Evolutionary conservation across 2,797 vertebrate genomes (phyloP).

Genomic region (Gastrophryne carolinensis): DNA sequence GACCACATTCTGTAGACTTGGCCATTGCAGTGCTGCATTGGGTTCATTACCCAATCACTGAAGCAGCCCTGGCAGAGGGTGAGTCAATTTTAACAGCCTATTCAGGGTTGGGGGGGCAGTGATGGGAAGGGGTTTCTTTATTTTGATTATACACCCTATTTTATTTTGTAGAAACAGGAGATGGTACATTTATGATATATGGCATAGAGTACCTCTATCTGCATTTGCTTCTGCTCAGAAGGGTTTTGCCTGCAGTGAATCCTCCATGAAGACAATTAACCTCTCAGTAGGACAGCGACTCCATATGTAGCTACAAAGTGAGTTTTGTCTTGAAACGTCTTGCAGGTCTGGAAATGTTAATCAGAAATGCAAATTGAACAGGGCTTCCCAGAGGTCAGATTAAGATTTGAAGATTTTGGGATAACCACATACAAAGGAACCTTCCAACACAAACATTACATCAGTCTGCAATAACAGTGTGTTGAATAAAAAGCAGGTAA

Average conservation of each 20-base stretch:
- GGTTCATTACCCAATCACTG: too few species aligned
- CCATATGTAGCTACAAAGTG: conserved; percentile 55
- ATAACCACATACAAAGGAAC: background rate
- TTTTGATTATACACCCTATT: too few species aligned
- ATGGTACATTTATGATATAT: too few species aligned
- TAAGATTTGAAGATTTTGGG: conserved; percentile 13
- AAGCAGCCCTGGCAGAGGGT: too few species aligned
- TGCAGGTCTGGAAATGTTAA: conserved; percentile 30
- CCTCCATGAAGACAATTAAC: background rate
- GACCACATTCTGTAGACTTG: too few species aligned
- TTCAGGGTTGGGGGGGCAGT: too few species aligned
- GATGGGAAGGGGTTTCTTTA: too few species aligned
- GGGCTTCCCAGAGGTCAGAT: conserved; percentile 36
- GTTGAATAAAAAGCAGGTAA: background rate
- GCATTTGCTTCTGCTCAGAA: background rate
- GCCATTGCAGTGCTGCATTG: too few species aligned
- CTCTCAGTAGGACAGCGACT: conserved; percentile 52
- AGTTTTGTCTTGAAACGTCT: conserved; percentile 21
- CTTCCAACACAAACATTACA: conserved; percentile 2
- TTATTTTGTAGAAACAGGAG: too few species aligned
- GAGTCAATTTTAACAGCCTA: too few species aligned
- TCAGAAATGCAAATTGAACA: conserved; percentile 55
- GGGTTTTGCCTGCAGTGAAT: background rate
- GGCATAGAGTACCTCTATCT: background rate
- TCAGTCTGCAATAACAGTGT: background rate